A percentile compares a stretch with the other conserved stretches of the same genome.
Conservation (phyloP, 2,888 invertebrate genomes). For the Lepeophtheirus nordmannii region DNA sequence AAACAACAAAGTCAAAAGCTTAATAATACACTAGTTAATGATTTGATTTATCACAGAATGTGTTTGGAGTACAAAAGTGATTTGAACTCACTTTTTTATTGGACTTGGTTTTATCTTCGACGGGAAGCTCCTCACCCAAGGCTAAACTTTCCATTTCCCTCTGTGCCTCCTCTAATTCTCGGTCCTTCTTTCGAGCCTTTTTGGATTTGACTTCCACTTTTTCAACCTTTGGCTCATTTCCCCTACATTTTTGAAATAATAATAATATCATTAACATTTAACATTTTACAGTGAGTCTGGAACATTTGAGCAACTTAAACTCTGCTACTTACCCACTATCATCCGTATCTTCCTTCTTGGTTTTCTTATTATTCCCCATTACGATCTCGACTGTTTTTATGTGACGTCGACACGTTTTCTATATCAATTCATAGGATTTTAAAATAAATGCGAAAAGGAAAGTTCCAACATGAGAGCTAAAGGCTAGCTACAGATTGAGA, state of each 20-base stretch:
- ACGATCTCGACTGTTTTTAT: background rate
- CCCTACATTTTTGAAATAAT: background rate
- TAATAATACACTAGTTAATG: too few relatives aligned
- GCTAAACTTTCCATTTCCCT: slow-evolving; percentile 19
- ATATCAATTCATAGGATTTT: background rate
- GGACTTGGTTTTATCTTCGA: slow-evolving; percentile 42
- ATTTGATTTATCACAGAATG: too few relatives aligned
- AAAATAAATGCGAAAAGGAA: background rate
- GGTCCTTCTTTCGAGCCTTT: slow-evolving; percentile 23
- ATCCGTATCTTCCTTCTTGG: background rate
- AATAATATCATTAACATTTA: too few relatives aligned
- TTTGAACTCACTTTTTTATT: too few relatives aligned
- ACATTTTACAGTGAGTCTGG: too few relatives aligned
- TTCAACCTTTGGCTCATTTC: background rate
- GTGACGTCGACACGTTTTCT: background rate
- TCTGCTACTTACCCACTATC: background rate
- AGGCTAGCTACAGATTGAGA: too few relatives aligned
- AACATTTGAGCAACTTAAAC: too few relatives aligned
- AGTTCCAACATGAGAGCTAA: background rate
- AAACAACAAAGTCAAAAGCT: too few relatives aligned
- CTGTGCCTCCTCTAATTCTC: slow-evolving; percentile 14
- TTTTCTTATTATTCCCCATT: background rate
- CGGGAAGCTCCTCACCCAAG: slow-evolving; percentile 28
- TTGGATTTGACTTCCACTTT: slow-evolving; percentile 1
- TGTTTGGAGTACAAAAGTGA: too few relatives aligned